These are phyloP conservation scores for Pelosia muscerda DNA, from an alignment of 2,888 invertebrate genomes.

Conservation along the genomic window DNA sequence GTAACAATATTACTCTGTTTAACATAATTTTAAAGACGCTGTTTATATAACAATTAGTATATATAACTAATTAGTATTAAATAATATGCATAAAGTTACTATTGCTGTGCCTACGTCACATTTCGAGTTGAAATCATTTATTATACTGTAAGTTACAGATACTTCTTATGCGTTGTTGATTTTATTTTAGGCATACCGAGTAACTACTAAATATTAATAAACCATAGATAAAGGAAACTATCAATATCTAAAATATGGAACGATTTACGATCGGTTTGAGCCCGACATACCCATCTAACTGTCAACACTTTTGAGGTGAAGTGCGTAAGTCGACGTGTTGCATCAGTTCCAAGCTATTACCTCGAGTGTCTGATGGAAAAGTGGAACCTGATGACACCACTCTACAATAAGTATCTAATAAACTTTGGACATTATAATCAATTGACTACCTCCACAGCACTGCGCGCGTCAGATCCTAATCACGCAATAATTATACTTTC, in stretches of 20 bases:
- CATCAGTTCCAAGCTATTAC: too few species aligned
- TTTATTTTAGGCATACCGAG: too few species aligned
- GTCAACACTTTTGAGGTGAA: too few species aligned
- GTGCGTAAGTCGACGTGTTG: too few species aligned
- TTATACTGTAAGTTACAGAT: not conserved
- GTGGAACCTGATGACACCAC: too few species aligned
- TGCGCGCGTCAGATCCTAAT: conserved; percentile 4
- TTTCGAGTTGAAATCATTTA: too few species aligned
- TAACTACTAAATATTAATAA: too few species aligned
- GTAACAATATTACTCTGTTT: not conserved
- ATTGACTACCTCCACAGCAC: not conserved
- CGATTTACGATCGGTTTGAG: too few species aligned
- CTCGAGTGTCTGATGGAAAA: too few species aligned
- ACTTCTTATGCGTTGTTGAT: not conserved
- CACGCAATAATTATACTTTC: conserved; percentile 9
- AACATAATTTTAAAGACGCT: not conserved
- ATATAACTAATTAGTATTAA: not conserved
- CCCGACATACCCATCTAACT: too few species aligned
- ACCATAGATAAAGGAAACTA: too few species aligned
- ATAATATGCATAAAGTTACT: not conserved
- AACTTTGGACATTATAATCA: not conserved
- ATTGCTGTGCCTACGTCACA: not conserved
- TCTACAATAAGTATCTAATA: not conserved
- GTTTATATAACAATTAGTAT: conserved; percentile 3
- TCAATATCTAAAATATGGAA: too few species aligned